Evolutionary conservation across 2,888 invertebrate species (phyloP), one percentile per base, ranked within the genome.

Genomic region (Octodonta nipae): DNA sequence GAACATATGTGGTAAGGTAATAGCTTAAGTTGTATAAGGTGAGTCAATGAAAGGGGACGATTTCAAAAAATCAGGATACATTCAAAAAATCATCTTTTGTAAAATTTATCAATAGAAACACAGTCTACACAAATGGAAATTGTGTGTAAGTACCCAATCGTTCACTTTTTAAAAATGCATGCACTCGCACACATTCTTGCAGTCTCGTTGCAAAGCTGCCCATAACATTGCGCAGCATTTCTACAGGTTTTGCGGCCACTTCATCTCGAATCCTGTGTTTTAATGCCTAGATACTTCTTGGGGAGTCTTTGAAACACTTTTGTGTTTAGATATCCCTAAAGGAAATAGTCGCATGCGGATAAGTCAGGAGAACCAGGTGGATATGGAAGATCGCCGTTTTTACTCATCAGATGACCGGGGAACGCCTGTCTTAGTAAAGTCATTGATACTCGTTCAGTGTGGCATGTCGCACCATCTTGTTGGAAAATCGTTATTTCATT

Each of bases 381-480:
- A 5, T 10, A 10, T 5, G 26, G n/a, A n/a, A n/a, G n/a, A n/a
- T n/a, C n/a, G n/a, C n/a, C n/a, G n/a, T n/a, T n/a, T n/a, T n/a
- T n/a, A n/a, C n/a, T n/a, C n/a, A n/a, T n/a, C n/a, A n/a, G n/a
- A n/a, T n/a, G n/a, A n/a, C n/a, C n/a, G n/a, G n/a, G n/a, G 6
- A 28, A 28, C 28, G 28, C 13, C 15, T 15, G 13, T 28, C 5
- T 28, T 13, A 28, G 28, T 28, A 30, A 30, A 8, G 5, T n/a
- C 17, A 30, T 30, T 28, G 28, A 28, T 10, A 28, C 14, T 30
- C 17, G 16, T 30, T 15, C 15, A 16, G 30, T 30, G 16, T 30
- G 30, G 17, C 30, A 15, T 15, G 30, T 15, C 10, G 16, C 30
- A 20, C 17, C 30, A 30, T 30, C 30, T 20, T 30, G 30, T 30